phyloP scores from a whole-genome alignment of 2,888 invertebrate genomes.

The Esperia sulphurella region DNA sequence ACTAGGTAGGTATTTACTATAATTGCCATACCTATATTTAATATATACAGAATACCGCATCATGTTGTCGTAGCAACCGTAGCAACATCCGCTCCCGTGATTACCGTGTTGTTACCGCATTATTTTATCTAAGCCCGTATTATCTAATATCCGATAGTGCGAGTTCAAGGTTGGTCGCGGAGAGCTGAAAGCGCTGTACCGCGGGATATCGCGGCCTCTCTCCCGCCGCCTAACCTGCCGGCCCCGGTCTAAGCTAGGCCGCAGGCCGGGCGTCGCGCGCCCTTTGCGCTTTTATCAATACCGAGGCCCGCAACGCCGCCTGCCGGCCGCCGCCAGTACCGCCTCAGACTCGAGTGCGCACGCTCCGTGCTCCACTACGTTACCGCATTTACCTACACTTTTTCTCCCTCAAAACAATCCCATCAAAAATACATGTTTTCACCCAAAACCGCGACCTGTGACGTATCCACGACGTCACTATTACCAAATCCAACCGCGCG shows the following conservation, averaged over 20 bases:
- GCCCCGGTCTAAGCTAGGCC: not conserved
- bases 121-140: slow-evolving; percentile 48
- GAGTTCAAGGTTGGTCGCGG: slow-evolving; percentile 67
- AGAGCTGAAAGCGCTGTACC: slow-evolving; percentile 40
- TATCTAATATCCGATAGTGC: slow-evolving; percentile 62
- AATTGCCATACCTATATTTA: too few relatives aligned
- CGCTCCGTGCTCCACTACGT: slow-evolving; percentile 58
- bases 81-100: slow-evolving; percentile 15
- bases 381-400: slow-evolving; percentile 57
- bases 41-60: not conserved
- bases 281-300: slow-evolving; percentile 74
- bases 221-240: not conserved
- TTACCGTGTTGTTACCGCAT: slow-evolving; percentile 30
- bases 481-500: slow-evolving; percentile 25
- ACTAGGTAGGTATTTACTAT: not conserved
- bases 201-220: slow-evolving; percentile 22
- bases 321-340: slow-evolving; percentile 55
- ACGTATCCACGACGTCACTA: slow-evolving; percentile 20
- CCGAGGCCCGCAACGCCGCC: slow-evolving; percentile 55
- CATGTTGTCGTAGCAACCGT: not conserved
- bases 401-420: slow-evolving; percentile 56
- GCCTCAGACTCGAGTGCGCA: slow-evolving; percentile 60
- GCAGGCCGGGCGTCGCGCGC: slow-evolving; percentile 30
- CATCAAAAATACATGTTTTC: slow-evolving; percentile 39
- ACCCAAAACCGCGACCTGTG: slow-evolving; percentile 26